Percentiles rank a stretch among this genome's conserved stretches.
phyloP scores from a whole-genome alignment of 2,888 invertebrate species.

The Rotaria sp. region DNA sequence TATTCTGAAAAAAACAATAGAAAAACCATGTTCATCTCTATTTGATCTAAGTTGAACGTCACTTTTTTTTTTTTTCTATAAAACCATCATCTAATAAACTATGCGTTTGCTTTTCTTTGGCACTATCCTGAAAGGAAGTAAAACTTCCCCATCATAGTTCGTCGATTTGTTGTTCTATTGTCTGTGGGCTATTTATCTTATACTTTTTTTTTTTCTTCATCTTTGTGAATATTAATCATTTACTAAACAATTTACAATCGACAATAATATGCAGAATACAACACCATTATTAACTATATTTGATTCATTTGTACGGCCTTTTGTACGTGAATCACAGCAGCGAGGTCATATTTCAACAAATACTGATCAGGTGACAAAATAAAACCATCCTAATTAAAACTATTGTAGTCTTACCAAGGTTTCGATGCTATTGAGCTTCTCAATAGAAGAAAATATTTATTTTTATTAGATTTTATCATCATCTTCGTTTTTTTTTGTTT shows the following conservation, averaged over 20 bases:
- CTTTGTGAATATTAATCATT: neutral
- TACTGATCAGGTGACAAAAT: neutral
- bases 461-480: too few species aligned
- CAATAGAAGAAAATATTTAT: too few species aligned
- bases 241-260: neutral
- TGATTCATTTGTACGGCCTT: slow-evolving; percentile 6
- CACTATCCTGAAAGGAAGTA: neutral
- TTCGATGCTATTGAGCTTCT: neutral
- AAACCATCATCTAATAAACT: neutral
- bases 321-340: neutral
- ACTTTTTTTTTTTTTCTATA: neutral
- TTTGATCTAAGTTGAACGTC: neutral
- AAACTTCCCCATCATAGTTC: neutral
- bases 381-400: neutral
- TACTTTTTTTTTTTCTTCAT: neutral
- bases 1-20: neutral
- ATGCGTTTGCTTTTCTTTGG: neutral
- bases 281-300: slow-evolving; percentile 8
- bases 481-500: too few species aligned
- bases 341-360: neutral
- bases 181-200: neutral
- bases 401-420: neutral
- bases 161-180: neutral
- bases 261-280: neutral
- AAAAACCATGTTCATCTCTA: neutral